Evolutionary conservation across 2,888 invertebrate species (phyloP).

Genomic region (Parnassius smintheus): DNA sequence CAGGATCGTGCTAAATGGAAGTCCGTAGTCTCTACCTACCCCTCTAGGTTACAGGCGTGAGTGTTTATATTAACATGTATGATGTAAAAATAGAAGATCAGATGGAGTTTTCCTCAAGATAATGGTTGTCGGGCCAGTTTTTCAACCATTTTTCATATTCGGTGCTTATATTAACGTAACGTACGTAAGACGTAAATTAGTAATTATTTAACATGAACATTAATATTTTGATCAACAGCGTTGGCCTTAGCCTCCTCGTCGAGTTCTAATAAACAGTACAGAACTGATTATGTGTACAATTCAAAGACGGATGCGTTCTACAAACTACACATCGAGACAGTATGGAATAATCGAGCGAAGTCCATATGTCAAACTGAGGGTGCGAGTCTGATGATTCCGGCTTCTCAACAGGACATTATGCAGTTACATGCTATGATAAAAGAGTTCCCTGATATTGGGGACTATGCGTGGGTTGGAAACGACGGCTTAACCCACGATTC

Average conservation of each 20-base stretch:
- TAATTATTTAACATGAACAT: no score
- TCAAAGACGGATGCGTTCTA: conserved; percentile 53
- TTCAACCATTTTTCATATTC: no score
- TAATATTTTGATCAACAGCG: conserved; percentile 7
- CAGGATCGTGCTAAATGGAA: no score
- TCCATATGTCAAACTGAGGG: conserved; percentile 47
- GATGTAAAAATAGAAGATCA: no score
- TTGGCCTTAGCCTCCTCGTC: background rate
- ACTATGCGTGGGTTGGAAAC: conserved; percentile 45
- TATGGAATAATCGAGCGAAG: conserved; percentile 7
- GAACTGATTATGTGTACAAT: conserved; percentile 57
- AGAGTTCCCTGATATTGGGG: conserved; percentile 51
- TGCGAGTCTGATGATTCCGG: conserved; percentile 45
- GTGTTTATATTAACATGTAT: no score
- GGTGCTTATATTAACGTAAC: no score
- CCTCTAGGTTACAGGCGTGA: no score
- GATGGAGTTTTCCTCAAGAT: no score
- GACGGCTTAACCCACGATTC: conserved; percentile 49
- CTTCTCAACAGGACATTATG: conserved; percentile 40
- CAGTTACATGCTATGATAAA: conserved; percentile 58
- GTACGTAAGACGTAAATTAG: no score
- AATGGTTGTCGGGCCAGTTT: no score
- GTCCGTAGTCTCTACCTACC: no score
- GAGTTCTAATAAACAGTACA: conserved; percentile 39
- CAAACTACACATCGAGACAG: conserved; percentile 54